A percentile compares a stretch with the other conserved stretches of the same genome.
These are phyloP conservation scores for Platypus cylindrus DNA, from an alignment of 2,888 invertebrate species.

Conservation along the genomic window DNA sequence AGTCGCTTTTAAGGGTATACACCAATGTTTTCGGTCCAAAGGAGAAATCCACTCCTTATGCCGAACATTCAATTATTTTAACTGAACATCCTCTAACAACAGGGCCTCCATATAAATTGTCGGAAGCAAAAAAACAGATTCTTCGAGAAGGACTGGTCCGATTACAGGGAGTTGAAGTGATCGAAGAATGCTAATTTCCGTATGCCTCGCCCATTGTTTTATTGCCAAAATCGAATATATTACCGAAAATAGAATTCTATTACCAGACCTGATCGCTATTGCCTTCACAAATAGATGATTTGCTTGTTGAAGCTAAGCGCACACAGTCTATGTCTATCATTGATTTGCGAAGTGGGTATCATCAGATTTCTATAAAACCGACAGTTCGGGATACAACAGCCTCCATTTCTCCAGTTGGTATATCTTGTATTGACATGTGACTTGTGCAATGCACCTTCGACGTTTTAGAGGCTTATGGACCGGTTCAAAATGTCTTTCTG, in stretches of 20 bases:
- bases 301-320: constrained; percentile 10
- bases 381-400: constrained; percentile 11
- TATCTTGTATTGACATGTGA: constrained; percentile 19
- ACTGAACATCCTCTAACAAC: constrained; percentile 20
- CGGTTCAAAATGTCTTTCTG: neutral
- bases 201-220: constrained; percentile 12
- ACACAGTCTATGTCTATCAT: constrained; percentile 12
- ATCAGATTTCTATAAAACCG: constrained; percentile 9
- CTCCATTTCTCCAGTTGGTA: constrained; percentile 21
- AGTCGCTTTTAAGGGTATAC: constrained; percentile 2
- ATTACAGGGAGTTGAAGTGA: constrained; percentile 5
- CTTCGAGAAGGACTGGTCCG: constrained; percentile 7
- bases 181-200: constrained; percentile 10
- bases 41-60: constrained; percentile 19
- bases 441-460: constrained; percentile 16
- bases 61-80: constrained; percentile 8
- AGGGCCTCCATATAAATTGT: constrained; percentile 9
- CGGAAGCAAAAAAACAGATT: constrained; percentile 7
- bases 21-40: constrained; percentile 3
- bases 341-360: constrained; percentile 15
- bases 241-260: too few relatives aligned
- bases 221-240: constrained; percentile 16
- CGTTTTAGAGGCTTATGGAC: constrained; percentile 12
- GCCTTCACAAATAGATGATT: constrained; percentile 14
- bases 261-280: neutral